These are phyloP conservation scores for Quadroppia sp. DNA, from an alignment of 2,888 invertebrate genomes.

Conservation along the genomic window DNA sequence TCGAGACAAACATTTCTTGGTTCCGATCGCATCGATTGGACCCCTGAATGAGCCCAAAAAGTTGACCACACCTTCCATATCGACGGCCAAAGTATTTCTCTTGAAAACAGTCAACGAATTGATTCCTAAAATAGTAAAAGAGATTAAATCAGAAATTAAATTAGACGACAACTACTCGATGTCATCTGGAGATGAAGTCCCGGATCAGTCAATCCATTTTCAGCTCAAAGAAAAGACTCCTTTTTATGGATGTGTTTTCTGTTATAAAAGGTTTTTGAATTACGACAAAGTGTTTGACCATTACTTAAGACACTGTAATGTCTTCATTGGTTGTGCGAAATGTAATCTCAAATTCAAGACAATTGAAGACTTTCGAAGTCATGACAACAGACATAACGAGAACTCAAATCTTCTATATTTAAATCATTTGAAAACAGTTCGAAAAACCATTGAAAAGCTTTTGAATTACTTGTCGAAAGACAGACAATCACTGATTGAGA, in stretches of 20 bases:
- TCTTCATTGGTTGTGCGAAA: conserved; percentile 2
- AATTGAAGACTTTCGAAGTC: not conserved
- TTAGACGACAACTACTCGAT: not conserved
- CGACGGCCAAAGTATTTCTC: too few species aligned
- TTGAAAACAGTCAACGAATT: too few species aligned
- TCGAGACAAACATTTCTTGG: not conserved
- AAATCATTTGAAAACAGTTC: conserved; percentile 1
- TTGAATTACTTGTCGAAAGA: not conserved
- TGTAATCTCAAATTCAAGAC: conserved; percentile 1
- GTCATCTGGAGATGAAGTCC: not conserved
- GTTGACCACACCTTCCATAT: too few species aligned
- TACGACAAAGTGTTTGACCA: conserved; percentile 10
- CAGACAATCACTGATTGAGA: not conserved
- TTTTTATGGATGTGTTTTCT: conserved; percentile 20
- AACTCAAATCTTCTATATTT: not conserved
- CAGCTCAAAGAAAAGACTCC: not conserved
- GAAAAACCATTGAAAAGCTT: conserved; percentile 10
- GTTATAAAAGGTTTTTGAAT: not conserved
- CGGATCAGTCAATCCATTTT: not conserved
- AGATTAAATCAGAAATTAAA: not conserved
- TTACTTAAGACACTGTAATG: not conserved
- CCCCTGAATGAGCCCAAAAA: not conserved
- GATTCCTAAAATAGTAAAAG: not conserved
- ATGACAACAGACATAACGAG: not conserved
- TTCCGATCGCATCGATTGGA: not conserved